Base-by-base conservation (phyloP, 2,888 invertebrate species). In the Hypsopygia costalis region DNA sequence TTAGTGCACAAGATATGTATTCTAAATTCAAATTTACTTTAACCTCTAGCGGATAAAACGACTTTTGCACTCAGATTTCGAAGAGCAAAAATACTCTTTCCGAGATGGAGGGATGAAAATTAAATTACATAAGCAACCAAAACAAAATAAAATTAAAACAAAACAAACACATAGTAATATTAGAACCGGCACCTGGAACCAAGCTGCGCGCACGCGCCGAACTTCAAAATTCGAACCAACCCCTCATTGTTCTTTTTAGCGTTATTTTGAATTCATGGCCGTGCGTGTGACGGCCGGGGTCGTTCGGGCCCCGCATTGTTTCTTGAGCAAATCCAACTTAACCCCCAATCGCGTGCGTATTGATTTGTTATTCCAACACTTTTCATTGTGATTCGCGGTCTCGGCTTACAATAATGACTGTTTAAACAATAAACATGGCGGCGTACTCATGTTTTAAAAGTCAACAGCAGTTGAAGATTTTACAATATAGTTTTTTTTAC, bases 211-310 rank as follows among this genome's bases (percentile, higher is more conserved):
- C 55, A 49, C 51, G 53, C 49, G 53, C 31, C 46, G 27, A 32
- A 38, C 36, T 34, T 41, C 47, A 43, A 38, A 40, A 46, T 40
- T 36, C 27, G 38, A 34, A 34, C 47, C 47, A 46, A 44, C 47
- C 49, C 52, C 41, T 36, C 40, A 55, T 55, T 55, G 54, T 55
- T 43, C 54, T 51, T 54, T 51, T 49, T 34, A 41, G 44, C 44
- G 46, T 49, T 47, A 40, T 40, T 36, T 47, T 36, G 46, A 49
- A 49, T 46, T 44, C 46, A 45, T 27, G 40, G 31, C 49, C 53
- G 50, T 51, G 52, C 46, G 40, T 49, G 40, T 46, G 54, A 47
- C 46, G 46, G 43, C 44, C 38, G 16, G 46, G 44, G 38, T 28
- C 36, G 44, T 12, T 38, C 21, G 35, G 36, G 27, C 44, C 25